Conservation (phyloP, 2,797 vertebrate species). For the Sebastes miniatus region DNA sequence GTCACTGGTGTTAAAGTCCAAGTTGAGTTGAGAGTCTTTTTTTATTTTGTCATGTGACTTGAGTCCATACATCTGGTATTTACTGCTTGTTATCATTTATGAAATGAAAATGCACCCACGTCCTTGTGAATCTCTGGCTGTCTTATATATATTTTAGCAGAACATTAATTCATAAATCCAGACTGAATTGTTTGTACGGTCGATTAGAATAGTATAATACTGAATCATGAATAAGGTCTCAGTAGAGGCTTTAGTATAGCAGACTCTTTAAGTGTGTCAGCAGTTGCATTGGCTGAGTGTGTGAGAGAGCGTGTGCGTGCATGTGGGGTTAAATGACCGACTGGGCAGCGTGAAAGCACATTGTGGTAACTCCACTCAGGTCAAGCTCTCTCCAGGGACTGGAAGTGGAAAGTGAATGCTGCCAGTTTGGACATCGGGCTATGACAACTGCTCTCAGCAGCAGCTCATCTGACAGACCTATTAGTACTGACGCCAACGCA, state of each 20-base stretch:
- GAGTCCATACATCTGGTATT: no score
- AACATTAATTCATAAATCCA: not conserved
- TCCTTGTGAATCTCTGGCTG: not conserved
- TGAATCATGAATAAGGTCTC: conserved; percentile 11
- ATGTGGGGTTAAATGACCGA: conserved; percentile 49
- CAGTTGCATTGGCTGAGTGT: conserved; percentile 1
- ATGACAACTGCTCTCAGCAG: conserved; percentile 76
- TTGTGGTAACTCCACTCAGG: conserved; percentile 69
- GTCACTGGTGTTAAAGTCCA: no score
- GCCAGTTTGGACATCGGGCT: conserved; percentile 69
- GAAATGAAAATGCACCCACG: not conserved
- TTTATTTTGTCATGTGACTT: no score
- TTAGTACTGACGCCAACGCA: conserved; percentile 61
- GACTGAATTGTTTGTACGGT: not conserved
- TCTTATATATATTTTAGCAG: not conserved
- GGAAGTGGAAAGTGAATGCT: conserved; percentile 75
- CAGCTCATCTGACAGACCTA: conserved; percentile 69
- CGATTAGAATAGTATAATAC: not conserved
- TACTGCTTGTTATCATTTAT: not conserved
- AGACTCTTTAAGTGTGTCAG: not conserved
- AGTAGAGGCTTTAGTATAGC: not conserved
- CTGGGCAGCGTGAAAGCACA: conserved; percentile 57
- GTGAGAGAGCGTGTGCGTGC: conserved; percentile 3
- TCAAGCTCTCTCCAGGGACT: conserved; percentile 71
- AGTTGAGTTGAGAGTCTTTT: no score